Percentiles rank a stretch among this genome's conserved stretches.
phyloP scores from a whole-genome alignment of 2,888 invertebrate species.

The Drosophila affinis region DNA sequence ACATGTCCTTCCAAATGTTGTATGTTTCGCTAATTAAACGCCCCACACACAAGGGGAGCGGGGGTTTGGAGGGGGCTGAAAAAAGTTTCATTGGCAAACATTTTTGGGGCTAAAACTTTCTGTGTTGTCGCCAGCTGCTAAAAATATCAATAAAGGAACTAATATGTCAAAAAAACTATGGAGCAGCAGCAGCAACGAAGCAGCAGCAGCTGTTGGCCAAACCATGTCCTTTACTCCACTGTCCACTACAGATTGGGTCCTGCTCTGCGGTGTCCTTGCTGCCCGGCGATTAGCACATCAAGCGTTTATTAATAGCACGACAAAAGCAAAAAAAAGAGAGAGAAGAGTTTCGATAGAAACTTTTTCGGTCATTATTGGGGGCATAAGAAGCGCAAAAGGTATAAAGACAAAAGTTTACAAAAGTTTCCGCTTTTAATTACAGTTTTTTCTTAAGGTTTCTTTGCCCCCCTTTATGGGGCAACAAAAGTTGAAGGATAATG shows the following conservation, averaged over 20 bases:
- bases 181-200: constrained; percentile 58
- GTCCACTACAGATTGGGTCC: constrained; percentile 9
- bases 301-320: constrained; percentile 73
- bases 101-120: constrained; percentile 51
- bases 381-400: constrained; percentile 27
- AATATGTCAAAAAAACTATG: constrained; percentile 67
- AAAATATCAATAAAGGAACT: constrained; percentile 79
- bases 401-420: constrained; percentile 70
- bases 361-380: constrained; percentile 50
- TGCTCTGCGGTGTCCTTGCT: constrained; percentile 10
- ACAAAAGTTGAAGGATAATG: constrained; percentile 13
- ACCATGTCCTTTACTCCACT: constrained; percentile 15
- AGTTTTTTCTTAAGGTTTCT: constrained; percentile 48
- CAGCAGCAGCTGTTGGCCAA: constrained; percentile 50
- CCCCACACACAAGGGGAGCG: constrained; percentile 13
- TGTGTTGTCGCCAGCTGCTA: constrained; percentile 64
- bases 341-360: constrained; percentile 37
- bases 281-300: constrained; percentile 73
- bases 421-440: constrained; percentile 74
- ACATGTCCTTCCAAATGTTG: constrained; percentile 4
- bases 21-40: constrained; percentile 72
- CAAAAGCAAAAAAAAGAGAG: constrained; percentile 38
- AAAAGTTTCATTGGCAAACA: constrained; percentile 52
- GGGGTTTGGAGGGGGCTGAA: constrained; percentile 38
- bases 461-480: constrained; percentile 7